Percentiles rank a stretch among this genome's conserved stretches.
Conservation (phyloP, 2,888 invertebrate genomes). For the Magallana nippona region DNA sequence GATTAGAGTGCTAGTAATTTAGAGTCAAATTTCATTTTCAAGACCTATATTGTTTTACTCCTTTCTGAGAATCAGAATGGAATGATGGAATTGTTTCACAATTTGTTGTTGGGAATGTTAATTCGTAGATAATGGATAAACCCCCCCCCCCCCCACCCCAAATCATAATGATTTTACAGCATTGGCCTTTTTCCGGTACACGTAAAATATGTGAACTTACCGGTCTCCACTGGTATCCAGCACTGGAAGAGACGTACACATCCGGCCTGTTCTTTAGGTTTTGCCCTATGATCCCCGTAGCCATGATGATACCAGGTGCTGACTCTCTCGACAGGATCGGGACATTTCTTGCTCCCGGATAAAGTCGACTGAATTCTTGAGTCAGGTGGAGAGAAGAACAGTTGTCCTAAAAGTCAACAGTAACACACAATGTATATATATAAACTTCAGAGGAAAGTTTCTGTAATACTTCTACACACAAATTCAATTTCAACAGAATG, state of each 20-base stretch:
- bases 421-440: neutral
- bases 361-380: slow-evolving; percentile 91
- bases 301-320: slow-evolving; percentile 93
- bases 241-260: slow-evolving; percentile 90
- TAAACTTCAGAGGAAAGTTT: neutral
- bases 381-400: slow-evolving; percentile 91
- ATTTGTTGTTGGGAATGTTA: too few relatives aligned
- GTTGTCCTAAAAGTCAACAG: slow-evolving; percentile 62
- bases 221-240: slow-evolving; percentile 90
- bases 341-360: slow-evolving; percentile 89
- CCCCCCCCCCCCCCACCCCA: too few relatives aligned
- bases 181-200: too few relatives aligned
- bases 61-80: too few relatives aligned
- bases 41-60: too few relatives aligned
- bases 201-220: slow-evolving; percentile 78
- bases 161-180: too few relatives aligned
- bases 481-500: too few relatives aligned
- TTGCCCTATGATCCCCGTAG: slow-evolving; percentile 85
- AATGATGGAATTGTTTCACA: too few relatives aligned
- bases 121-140: too few relatives aligned
- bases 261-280: slow-evolving; percentile 63
- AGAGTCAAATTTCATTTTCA: too few relatives aligned
- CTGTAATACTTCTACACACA: neutral
- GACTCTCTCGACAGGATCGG: slow-evolving; percentile 92
- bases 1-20: too few relatives aligned